Evolutionary conservation across 2,888 invertebrate genomes (phyloP), one percentile per base, ranked within the genome.

Genomic region (Eugnorisma glareosa): DNA sequence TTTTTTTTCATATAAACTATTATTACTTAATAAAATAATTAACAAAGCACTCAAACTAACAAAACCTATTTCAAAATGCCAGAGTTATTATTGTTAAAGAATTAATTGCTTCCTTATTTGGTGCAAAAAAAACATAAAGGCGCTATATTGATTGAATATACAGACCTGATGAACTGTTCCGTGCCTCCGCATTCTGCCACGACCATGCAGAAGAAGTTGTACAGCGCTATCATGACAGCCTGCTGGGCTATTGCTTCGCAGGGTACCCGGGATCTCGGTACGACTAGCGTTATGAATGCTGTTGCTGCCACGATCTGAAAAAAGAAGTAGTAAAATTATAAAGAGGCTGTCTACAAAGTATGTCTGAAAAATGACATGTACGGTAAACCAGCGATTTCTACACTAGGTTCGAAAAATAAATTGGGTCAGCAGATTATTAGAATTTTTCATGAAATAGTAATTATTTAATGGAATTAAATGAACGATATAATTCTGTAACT

Each of bases 221-320:
- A 98, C 94, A 98, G 95, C 18, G 97, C 97, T 64, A 97, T 96
- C 97, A 98, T 98, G 82, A 98, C 97, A 69, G 97, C 97, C 77
- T 98, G 97, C 92, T 98, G 98, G 7, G 97, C 97, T 67, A 98
- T 93, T 0, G 98, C 98, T 93, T 98, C 98, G 6, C 97, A 97
- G 77, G 98, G 91, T 67, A 98, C 93, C 84, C 98, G 97, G n/a
- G 97, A 97, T 87, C 98, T 94, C 0, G 98, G 98, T 73, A 97
- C 96, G 71, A 97, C 90, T 68, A 97, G 96, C 15, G 97, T 97
- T 81, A 97, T 94, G 89, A 97, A 97, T 7, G 97, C 97, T 40
- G 97, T 96, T 73, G 97, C 89, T 69, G 97, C 97, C 54, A 97
- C 97, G 71, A 97, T 96, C 98, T 98, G 94, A 21, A 96, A 21